phyloP scores from a whole-genome alignment of 1,140 invertebrate species.

The Bactericera cockerelli region DNA sequence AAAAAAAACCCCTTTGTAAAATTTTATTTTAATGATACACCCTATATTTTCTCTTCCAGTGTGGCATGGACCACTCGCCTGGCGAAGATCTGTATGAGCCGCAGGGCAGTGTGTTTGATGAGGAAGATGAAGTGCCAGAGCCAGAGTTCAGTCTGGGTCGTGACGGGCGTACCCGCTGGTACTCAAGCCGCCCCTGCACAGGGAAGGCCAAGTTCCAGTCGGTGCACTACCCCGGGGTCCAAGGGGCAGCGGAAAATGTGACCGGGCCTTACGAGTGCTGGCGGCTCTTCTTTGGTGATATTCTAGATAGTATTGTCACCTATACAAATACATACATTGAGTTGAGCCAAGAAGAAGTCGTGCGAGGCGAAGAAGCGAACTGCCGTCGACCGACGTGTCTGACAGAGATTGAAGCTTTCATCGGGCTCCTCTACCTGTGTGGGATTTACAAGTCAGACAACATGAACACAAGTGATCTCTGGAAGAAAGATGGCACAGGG shows the following conservation, averaged over 20 bases:
- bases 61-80: too few species aligned
- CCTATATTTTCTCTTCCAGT: too few species aligned
- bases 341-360: not conserved
- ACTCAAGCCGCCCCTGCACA: not conserved
- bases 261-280: conserved; percentile 13
- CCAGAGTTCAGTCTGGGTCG: conserved; percentile 5
- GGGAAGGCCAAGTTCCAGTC: not conserved
- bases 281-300: conserved; percentile 17
- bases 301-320: conserved; percentile 15
- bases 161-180: not conserved
- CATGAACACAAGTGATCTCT: conserved; percentile 16
- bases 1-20: too few species aligned
- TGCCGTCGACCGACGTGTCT: not conserved
- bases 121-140: not conserved
- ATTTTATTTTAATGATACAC: too few species aligned
- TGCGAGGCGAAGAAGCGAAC: not conserved
- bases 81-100: too few species aligned
- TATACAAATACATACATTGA: conserved; percentile 17
- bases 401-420: conserved; percentile 13
- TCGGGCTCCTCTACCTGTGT: conserved; percentile 14
- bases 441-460: conserved; percentile 4
- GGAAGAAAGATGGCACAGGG: conserved; percentile 12
- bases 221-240: not conserved
- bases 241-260: conserved; percentile 1
- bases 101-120: not conserved